Base-by-base conservation (phyloP, 2,888 invertebrate genomes). In the Aethes cnicana region DNA sequence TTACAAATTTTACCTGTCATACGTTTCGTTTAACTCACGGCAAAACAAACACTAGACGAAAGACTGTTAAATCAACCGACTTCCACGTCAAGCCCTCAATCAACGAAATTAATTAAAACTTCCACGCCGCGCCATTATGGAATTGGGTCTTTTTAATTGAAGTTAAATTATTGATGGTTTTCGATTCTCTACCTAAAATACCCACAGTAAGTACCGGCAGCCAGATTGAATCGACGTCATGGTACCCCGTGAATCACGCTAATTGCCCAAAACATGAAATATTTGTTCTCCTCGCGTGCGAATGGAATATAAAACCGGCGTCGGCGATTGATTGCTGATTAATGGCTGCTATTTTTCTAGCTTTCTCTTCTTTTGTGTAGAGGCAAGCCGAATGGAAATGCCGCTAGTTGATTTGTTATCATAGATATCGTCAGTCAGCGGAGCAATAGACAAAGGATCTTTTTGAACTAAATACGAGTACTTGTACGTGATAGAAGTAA, bases 281-380 rank as follows among this genome's bases (percentile, higher is more conserved):
- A 46, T 52, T 46, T 59, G 59, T 63, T 57, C 57, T 59, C 43
- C 52, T 55, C 44, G 50, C 49, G 55, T 42, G 46, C 21, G 50
- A 54, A 39, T 20, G 18, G 33, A 54, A 53, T 47, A 36, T 46
- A 46, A 52, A 52, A 48, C 48, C 30, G 30, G 28, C 28, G 36
- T 18, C 12, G 50, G 32, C 47, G 49, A 69, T 68, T 64, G 63
- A 66, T 64, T 48, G 52, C 56, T 41, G 57, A 57, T 58, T 59
- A 54, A 55, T 54, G 56, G 53, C 56, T 20, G 9, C 32, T 20
- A 52, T 52, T 46, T 32, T 37, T 50, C 28, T 21, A 23, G 32
- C 9, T 44, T 44, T 32, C 37, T 21, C 37, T 17, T 33, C 25
- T 39, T 33, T 44, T 32, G 17, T 43, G 42, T 23, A 16, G 35